Evolutionary conservation across 2,113 vertebrate genomes (phyloP), one percentile per base, ranked within the genome.

Genomic region (Halcyon malimbica): DNA sequence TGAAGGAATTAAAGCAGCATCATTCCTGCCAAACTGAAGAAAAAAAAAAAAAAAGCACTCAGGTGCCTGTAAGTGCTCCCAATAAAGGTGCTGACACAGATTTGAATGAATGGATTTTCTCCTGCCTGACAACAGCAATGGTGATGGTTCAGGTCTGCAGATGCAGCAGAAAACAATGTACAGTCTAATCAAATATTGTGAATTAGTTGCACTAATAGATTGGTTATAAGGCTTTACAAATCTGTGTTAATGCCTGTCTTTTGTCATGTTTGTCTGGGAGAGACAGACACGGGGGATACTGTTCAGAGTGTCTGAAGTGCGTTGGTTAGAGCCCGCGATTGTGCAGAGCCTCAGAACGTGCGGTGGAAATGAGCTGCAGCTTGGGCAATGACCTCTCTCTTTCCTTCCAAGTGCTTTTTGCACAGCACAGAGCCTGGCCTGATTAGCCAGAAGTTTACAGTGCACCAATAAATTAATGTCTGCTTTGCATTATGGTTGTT

Each of bases 251-350:
- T 65, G 35, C 9, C 29, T 57, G 37, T 6, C 63, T 5, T 79
- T 89, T 60, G 65, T 48, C 42, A 21, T 1, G 0, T 87, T 44
- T 11, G 59, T 7, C 70, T 64, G 33, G 70, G 62, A 39, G 44
- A 57, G 35, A 5, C 48, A n/a, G 50, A 6, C 16, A 2, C 9
- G 10, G 74, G 65, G 35, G 79, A 23, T 9, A 26, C 29, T 48
- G 24, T 62, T 37, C 8, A 42, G 33, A 33, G 42, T 4, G 37
- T 11, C 18, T 41, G 28, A 24, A 25, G 29, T 7, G 21, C 0
- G 0, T 25, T 73, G 46, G 19, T 57, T 25, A 4, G 60, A 59
- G n/a, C 28, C 0, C 0, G 17, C 5, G 68, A 54, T 18, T 65
- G 26, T 39, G 41, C 0, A 0, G 50, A 31, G 33, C 17, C 54